These are phyloP conservation scores for Sprattus sprattus DNA, from an alignment of 2,113 vertebrate genomes.

Conservation along the genomic window DNA sequence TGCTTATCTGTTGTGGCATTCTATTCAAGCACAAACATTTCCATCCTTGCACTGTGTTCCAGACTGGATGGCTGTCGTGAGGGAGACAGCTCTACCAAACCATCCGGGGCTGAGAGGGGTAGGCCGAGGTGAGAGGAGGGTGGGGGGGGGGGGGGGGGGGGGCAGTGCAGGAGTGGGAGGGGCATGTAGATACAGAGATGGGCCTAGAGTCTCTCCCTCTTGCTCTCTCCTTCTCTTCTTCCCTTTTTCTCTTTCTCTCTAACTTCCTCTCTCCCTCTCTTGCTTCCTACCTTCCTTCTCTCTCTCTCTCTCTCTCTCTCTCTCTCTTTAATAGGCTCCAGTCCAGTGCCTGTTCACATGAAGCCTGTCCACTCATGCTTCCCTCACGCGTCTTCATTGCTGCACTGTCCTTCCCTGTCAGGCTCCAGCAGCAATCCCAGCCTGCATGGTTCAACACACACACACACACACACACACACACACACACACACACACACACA, in stretches of 20 bases:
- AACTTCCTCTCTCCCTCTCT: too few relatives aligned
- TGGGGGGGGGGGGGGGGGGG: constrained; percentile 27
- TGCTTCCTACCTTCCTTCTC: too few relatives aligned
- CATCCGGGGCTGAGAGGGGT: constrained; percentile 52
- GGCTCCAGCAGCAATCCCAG: constrained; percentile 47
- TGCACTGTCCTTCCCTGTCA: constrained; percentile 64
- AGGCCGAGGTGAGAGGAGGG: background rate
- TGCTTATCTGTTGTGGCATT: constrained; percentile 78
- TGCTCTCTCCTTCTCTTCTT: constrained; percentile 37
- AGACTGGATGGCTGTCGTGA: constrained; percentile 67
- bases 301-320: constrained; percentile 10
- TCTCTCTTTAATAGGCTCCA: constrained; percentile 28
- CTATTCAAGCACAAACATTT: constrained; percentile 65
- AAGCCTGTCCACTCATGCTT: constrained; percentile 59
- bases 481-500: constrained; percentile 16
- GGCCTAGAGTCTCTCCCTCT: constrained; percentile 14
- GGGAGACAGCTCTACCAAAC: constrained; percentile 76
- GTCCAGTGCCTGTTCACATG: constrained; percentile 47
- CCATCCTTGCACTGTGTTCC: constrained; percentile 59
- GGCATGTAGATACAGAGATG: too few relatives aligned
- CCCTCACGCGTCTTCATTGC: constrained; percentile 65
- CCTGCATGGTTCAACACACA: constrained; percentile 10
- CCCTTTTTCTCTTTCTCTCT: background rate
- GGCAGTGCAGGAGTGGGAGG: constrained; percentile 40
- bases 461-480: constrained; percentile 40